These are phyloP conservation scores for Ceuthmochares aereus DNA, from an alignment of 2,113 vertebrate species.

Conservation along the genomic window DNA sequence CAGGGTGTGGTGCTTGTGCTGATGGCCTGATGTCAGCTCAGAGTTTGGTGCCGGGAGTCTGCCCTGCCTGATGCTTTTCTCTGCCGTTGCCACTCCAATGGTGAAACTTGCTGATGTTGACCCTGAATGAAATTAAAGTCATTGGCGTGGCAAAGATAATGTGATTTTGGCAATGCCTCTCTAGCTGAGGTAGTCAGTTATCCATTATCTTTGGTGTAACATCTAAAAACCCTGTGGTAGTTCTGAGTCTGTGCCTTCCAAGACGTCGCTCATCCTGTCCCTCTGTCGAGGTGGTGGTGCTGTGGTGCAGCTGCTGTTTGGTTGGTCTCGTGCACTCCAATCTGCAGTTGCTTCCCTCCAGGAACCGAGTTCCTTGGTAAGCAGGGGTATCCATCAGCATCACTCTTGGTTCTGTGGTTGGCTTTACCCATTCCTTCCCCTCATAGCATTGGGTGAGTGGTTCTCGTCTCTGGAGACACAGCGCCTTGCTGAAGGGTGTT, in stretches of 20 bases:
- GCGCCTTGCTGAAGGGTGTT: accelerated
- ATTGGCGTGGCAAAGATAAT: accelerated
- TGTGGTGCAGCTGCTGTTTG: accelerated
- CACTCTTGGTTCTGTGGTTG: accelerated
- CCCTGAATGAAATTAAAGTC: background rate
- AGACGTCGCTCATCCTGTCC: accelerated
- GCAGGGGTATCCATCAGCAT: background rate
- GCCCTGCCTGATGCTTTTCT: background rate
- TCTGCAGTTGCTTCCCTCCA: background rate
- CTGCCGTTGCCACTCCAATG: accelerated
- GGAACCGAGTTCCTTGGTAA: background rate
- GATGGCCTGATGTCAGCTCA: background rate
- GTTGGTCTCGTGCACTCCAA: accelerated
- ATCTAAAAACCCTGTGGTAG: accelerated
- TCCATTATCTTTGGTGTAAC: background rate
- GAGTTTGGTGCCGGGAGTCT: background rate
- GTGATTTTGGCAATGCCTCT: background rate
- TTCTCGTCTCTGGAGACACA: accelerated
- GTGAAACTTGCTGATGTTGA: background rate
- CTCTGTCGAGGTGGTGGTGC: accelerated
- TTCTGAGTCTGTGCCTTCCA: accelerated
- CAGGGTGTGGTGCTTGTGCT: background rate
- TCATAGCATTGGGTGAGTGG: accelerated
- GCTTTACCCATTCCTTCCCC: background rate
- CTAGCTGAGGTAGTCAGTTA: background rate